phyloP scores from a whole-genome alignment of 2,113 vertebrate genomes.

The Sinocyclocheilus anshuiensis region DNA sequence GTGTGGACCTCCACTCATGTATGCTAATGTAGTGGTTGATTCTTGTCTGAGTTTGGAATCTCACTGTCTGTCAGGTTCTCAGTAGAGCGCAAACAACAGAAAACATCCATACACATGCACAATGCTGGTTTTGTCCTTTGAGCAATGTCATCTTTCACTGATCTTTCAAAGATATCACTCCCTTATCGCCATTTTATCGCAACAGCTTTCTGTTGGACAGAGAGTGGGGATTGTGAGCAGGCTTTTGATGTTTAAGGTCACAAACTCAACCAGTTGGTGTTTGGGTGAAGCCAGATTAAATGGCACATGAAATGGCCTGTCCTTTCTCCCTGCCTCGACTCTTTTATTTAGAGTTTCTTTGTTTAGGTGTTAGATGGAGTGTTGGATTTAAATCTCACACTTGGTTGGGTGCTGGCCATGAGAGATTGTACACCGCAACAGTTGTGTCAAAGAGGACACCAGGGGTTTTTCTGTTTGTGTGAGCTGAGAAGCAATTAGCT shows the following conservation, averaged over 20 bases:
- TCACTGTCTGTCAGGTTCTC: background rate
- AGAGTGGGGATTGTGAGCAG: background rate
- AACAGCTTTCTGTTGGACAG: background rate
- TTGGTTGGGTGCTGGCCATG: slow-evolving; percentile 24
- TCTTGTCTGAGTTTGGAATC: background rate
- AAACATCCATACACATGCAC: background rate
- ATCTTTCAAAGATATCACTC: slow-evolving; percentile 8
- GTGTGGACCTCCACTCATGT: background rate
- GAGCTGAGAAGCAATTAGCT: slow-evolving; percentile 14
- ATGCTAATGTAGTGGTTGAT: background rate
- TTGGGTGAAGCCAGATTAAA: slow-evolving; percentile 16
- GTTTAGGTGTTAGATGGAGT: slow-evolving; percentile 29
- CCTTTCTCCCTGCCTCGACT: background rate
- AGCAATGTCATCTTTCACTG: slow-evolving; percentile 25
- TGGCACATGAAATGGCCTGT: background rate
- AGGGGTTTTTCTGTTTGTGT: slow-evolving; percentile 18
- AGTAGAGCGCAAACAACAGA: background rate
- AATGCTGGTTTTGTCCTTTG: slow-evolving; percentile 7
- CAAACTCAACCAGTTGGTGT: background rate
- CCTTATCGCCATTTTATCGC: background rate
- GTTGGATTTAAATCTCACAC: slow-evolving; percentile 39
- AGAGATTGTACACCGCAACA: slow-evolving; percentile 25
- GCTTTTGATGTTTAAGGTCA: slow-evolving; percentile 2
- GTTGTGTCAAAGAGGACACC: slow-evolving; percentile 13
- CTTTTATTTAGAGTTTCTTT: background rate